These are phyloP conservation scores for Tautogolabrus adspersus DNA, from an alignment of 2,113 vertebrate species.

Conservation along the genomic window DNA sequence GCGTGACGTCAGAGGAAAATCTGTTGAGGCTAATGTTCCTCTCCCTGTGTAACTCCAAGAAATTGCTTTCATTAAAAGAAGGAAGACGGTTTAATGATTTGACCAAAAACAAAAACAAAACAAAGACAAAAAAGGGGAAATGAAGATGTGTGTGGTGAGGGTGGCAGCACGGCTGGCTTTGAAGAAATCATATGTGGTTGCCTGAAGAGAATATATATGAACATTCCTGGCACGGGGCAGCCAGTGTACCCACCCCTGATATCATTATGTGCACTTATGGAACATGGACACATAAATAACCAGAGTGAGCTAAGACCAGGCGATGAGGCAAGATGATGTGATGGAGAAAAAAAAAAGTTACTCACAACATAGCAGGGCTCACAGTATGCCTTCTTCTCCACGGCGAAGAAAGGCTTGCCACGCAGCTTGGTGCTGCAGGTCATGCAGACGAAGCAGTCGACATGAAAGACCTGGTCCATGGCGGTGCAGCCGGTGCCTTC, in stretches of 20 bases:
- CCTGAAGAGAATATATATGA: conserved; percentile 6
- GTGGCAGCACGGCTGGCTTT: neutral
- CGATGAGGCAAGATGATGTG: neutral
- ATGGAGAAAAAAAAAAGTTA: conserved; percentile 27
- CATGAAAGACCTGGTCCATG: conserved; percentile 99
- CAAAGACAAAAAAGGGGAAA: conserved; percentile 30
- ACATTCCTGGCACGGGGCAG: conserved; percentile 18
- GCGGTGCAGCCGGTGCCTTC: conserved; percentile 97
- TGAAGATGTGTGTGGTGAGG: conserved; percentile 26
- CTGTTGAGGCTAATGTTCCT: neutral
- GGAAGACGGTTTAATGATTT: conserved; percentile 3
- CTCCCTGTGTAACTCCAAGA: neutral
- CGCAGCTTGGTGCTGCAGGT: conserved; percentile 92
- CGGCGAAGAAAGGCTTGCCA: conserved; percentile 95
- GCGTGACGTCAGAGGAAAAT: neutral
- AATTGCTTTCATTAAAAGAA: neutral
- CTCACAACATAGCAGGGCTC: conserved; percentile 99
- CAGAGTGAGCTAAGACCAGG: conserved; percentile 12
- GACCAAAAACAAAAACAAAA: conserved; percentile 38
- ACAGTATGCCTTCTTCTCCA: conserved; percentile 98
- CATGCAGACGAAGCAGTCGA: conserved; percentile 95
- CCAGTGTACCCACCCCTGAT: neutral
- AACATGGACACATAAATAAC: conserved; percentile 1
- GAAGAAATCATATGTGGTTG: conserved; percentile 27
- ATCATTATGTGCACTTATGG: conserved; percentile 18